Evolutionary conservation across 2,113 vertebrate genomes (phyloP).

Genomic region (Chamaea fasciata): DNA sequence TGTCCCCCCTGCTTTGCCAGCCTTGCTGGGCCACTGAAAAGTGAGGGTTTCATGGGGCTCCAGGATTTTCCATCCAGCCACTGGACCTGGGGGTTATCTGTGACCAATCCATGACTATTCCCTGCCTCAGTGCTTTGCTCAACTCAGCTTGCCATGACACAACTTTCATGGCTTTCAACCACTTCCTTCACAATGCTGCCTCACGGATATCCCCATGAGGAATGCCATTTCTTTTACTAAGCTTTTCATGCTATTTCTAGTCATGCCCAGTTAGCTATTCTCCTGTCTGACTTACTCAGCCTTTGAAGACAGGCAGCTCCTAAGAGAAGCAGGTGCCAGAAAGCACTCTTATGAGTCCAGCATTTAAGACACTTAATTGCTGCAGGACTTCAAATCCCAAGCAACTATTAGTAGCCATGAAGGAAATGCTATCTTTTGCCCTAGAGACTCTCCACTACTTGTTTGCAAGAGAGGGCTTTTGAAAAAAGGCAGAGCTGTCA

Average conservation of each 20-base stretch:
- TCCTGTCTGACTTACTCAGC: background rate
- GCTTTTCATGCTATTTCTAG: background rate
- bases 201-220: background rate
- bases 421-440: background rate
- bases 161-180: slow-evolving; percentile 21
- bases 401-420: background rate
- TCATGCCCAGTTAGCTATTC: background rate
- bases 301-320: background rate
- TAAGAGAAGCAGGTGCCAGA: background rate
- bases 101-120: background rate
- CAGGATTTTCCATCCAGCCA: background rate
- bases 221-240: slow-evolving; percentile 11
- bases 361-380: background rate
- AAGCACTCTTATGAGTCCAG: background rate
- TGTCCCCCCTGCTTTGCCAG: background rate
- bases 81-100: background rate
- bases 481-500: background rate
- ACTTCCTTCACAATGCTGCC: slow-evolving; percentile 1
- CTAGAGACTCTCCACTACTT: background rate
- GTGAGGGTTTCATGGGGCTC: background rate
- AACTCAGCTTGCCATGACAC: background rate
- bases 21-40: background rate
- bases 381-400: background rate
- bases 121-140: background rate
- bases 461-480: background rate